Evolutionary conservation across 1,140 invertebrate species (phyloP), one percentile per base, ranked within the genome.

Genomic region (Bombus confusus): DNA sequence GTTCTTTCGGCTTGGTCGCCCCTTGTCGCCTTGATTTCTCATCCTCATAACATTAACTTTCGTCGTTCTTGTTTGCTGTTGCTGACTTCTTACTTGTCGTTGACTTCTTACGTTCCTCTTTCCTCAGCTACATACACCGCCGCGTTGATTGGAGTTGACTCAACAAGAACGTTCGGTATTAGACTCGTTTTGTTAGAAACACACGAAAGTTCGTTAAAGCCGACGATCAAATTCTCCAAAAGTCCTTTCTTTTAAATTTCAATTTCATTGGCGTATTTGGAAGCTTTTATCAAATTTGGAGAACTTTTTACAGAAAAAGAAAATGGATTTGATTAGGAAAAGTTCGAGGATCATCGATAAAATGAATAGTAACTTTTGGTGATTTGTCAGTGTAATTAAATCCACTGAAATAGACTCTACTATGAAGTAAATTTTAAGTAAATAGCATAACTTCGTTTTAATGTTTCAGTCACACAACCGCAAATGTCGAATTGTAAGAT

Each of bases 41-140:
- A n/a, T 59, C 66, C 28, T 78, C 74, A 43, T 77, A 39, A 64
- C n/a, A 69, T 83, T 83, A 83, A 83, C 74, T 77, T 83, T 47
- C 73, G 41, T 39, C 64, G 37, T 78, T 83, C 64, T 78, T 43
- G 52, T 71, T 69, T 34, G 39, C 59, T n/a, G 25, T 22, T n/a
- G n/a, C n/a, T 47, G 5, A 69, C 81, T 52, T 41, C 22, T 39
- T 28, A 37, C 28, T 34, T 15, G n/a, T 57, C 22, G 22, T 52
- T 52, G 47, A 15, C 6, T 52, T 52, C 47, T 52, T 52, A 52
- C 18, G 39, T 39, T n/a, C 34, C 39, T 47, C 25, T 9, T 43
- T 34, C 22, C 13, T 12, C 15, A 31, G 41, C 28, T 25, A 47
- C 47, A 25, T 72, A 15, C 31, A 41, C 18, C 12, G 13, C 25